phyloP scores from a whole-genome alignment of 2,888 invertebrate genomes.

The Hirtodrosophila alboralis region DNA sequence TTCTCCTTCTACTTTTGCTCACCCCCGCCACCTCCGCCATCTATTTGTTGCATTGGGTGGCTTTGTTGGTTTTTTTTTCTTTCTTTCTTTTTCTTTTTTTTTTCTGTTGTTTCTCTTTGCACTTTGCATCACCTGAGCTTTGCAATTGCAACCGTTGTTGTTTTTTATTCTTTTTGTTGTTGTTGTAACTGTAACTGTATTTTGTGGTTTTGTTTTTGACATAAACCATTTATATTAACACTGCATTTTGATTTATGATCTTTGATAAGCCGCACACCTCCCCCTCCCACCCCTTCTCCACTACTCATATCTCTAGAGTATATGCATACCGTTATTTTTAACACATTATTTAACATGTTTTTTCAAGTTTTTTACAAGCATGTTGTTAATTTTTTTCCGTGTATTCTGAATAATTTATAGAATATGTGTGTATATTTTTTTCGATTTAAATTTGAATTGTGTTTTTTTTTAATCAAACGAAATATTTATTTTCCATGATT shows the following conservation, averaged over 20 bases:
- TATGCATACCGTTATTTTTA: neutral
- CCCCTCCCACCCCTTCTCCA: too few relatives aligned
- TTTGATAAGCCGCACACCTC: constrained; percentile 34
- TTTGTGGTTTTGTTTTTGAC: neutral
- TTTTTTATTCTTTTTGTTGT: too few relatives aligned
- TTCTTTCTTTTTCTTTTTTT: too few relatives aligned
- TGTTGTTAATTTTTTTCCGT: too few relatives aligned
- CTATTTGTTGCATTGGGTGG: constrained; percentile 4
- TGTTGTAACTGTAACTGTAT: neutral
- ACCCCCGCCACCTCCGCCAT: neutral
- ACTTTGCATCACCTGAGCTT: constrained; percentile 21
- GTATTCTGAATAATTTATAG: too few relatives aligned
- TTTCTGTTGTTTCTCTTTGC: neutral
- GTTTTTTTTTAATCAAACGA: too few relatives aligned
- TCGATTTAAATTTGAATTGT: too few relatives aligned
- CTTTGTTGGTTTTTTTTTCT: neutral
- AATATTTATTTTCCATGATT: too few relatives aligned
- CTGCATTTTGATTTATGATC: constrained; percentile 45
- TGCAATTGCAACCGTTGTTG: constrained; percentile 6
- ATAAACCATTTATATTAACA: constrained; percentile 3
- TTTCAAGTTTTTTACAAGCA: too few relatives aligned
- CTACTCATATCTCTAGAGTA: neutral
- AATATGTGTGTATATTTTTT: too few relatives aligned
- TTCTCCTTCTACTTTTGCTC: constrained; percentile 15
- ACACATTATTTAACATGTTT: too few relatives aligned